Evolutionary conservation across 2,113 vertebrate genomes (phyloP).

Genomic region (Oreochromis tanganicae): DNA sequence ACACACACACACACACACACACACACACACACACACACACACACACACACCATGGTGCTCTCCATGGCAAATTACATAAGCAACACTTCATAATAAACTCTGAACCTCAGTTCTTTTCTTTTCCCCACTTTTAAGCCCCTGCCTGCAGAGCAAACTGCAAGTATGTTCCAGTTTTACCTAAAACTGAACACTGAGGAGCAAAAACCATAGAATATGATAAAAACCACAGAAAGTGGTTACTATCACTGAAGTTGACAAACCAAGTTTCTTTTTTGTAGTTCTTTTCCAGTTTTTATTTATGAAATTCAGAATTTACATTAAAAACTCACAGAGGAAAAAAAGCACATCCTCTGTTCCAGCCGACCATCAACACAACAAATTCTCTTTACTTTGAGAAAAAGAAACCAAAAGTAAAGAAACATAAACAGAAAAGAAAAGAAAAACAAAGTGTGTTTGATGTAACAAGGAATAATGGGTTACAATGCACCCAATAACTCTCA

Average conservation of each 20-base stretch:
- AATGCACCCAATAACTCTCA: neutral
- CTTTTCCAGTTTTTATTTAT: neutral
- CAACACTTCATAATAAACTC: neutral
- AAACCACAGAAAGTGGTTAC: neutral
- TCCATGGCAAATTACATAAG: constrained; percentile 9
- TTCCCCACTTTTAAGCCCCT: neutral
- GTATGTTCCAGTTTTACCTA: neutral
- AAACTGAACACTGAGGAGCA: neutral
- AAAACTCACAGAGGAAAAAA: fast-evolving
- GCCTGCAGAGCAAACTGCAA: neutral
- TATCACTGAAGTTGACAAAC: neutral
- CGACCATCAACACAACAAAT: neutral
- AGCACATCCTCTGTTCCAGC: neutral
- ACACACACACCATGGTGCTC: neutral
- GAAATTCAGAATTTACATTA: fast-evolving
- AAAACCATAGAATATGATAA: neutral
- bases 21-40: neutral
- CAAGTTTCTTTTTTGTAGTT: neutral
- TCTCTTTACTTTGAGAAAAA: fast-evolving
- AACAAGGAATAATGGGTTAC: neutral
- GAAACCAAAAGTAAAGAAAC: neutral
- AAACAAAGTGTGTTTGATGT: neutral
- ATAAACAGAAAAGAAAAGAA: neutral
- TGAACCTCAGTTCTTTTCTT: neutral
- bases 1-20: neutral